These are phyloP conservation scores for Gallinago jamesoni DNA, from an alignment of 2,113 vertebrate species.

Conservation along the genomic window DNA sequence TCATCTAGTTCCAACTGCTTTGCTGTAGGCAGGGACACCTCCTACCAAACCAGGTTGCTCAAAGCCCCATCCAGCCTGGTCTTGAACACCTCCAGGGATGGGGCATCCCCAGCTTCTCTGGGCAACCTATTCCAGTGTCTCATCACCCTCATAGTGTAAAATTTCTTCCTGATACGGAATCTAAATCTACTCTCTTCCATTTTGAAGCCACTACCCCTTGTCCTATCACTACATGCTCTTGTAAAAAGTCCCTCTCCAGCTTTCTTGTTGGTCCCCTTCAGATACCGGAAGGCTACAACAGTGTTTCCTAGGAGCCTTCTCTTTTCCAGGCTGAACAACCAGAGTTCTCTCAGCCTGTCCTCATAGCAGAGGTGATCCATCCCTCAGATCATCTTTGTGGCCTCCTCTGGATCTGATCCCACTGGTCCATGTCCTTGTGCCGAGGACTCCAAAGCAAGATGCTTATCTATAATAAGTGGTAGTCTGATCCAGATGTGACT, in stretches of 20 bases:
- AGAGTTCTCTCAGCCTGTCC: neutral
- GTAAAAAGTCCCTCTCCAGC: neutral
- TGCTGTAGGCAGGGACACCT: neutral
- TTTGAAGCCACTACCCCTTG: neutral
- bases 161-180: neutral
- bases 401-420: neutral
- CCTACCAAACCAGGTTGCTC: neutral
- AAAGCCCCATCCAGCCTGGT: neutral
- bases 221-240: neutral
- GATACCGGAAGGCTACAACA: neutral
- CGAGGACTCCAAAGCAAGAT: neutral
- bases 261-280: neutral
- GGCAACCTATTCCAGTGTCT: neutral
- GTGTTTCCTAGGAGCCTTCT: neutral
- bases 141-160: neutral
- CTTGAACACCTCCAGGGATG: neutral
- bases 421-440: neutral
- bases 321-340: neutral
- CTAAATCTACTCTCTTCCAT: neutral
- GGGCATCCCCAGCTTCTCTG: neutral
- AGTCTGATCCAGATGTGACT: fast-evolving
- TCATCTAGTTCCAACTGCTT: neutral
- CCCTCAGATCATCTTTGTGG: neutral
- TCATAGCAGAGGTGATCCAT: neutral
- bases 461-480: neutral